Evolutionary conservation across 2,113 vertebrate species (phyloP), one percentile per base, ranked within the genome.

Genomic region (Reinhardtius hippoglossoides): DNA sequence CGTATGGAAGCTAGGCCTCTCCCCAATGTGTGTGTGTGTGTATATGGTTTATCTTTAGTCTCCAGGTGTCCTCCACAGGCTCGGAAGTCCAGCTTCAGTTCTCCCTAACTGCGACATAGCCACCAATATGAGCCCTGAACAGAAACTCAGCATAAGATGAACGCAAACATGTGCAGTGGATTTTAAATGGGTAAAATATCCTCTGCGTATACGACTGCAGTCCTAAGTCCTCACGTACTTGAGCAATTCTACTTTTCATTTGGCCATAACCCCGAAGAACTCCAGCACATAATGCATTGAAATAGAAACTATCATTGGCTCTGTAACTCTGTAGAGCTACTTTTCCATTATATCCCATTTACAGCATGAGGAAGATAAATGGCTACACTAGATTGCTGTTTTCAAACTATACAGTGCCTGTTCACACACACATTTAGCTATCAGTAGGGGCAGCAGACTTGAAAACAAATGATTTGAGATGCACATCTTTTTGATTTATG

Each of bases 1-100:
- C 24, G 54, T 59, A 67, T 71, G 64, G 50, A 68, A 54, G 58
- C 46, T 5, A 35, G 52, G 58, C 58, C 42, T 27, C 40, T 80
- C 63, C 21, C 44, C 26, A 5, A 14, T 76, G 54, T 67, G 48
- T 69, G 8, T 52, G 27, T 24, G 52, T 70, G 21, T 55, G 60
- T 61, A 37, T 67, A 5, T 70, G 70, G 80, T 84, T 90, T 87
- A 90, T 90, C 78, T 87, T 8, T 57, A 74, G 42, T 76, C 78
- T 74, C 69, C 79, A 88, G 85, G 79, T 81, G 66, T 54, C 48
- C 73, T 69, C 54, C 64, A 75, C 76, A 65, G 50, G n/a, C 63
- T 58, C 15, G 31, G 31, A 77, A 71, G 60, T 67, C 67, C 24
- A 26, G 27, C 69, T 67, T 81, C 58, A 69, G 55, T 35, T 48